These are phyloP conservation scores for Lathamus discolor DNA, from an alignment of 2,113 vertebrate genomes.

Conservation along the genomic window DNA sequence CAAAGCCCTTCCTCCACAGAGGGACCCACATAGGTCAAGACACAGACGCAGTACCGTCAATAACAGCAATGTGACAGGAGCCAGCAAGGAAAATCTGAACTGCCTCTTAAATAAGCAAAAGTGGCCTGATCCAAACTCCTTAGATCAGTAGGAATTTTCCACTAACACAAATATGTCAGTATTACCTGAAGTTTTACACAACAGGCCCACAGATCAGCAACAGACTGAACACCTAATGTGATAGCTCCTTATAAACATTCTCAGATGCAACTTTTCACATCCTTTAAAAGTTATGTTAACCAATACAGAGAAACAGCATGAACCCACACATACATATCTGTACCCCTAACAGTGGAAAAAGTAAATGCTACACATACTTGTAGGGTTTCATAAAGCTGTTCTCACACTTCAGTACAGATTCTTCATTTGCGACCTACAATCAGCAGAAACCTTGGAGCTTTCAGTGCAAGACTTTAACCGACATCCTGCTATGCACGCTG, in stretches of 20 bases:
- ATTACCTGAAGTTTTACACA: background rate
- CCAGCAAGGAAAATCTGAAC: background rate
- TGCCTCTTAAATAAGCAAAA: background rate
- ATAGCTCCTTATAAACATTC: background rate
- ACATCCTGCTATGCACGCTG: rapidly evolving
- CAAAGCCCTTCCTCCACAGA: rapidly evolving
- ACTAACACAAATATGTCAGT: background rate
- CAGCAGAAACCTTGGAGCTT: background rate
- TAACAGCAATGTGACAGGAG: background rate
- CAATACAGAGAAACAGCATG: background rate
- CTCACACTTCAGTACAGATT: background rate
- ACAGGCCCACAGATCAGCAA: background rate
- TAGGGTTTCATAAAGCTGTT: background rate
- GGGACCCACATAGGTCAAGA: background rate
- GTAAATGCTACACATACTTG: background rate
- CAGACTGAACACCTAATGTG: background rate
- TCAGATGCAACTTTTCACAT: background rate
- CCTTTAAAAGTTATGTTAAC: background rate
- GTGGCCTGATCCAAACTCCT: background rate
- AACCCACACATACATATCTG: background rate
- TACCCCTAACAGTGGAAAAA: background rate
- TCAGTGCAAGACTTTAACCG: background rate
- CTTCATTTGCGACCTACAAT: background rate
- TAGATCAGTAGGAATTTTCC: background rate
- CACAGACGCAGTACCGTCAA: background rate